Evolutionary conservation across 1,140 invertebrate species (phyloP), one percentile per base, ranked within the genome.

Genomic region (Leptoteleia sp.): DNA sequence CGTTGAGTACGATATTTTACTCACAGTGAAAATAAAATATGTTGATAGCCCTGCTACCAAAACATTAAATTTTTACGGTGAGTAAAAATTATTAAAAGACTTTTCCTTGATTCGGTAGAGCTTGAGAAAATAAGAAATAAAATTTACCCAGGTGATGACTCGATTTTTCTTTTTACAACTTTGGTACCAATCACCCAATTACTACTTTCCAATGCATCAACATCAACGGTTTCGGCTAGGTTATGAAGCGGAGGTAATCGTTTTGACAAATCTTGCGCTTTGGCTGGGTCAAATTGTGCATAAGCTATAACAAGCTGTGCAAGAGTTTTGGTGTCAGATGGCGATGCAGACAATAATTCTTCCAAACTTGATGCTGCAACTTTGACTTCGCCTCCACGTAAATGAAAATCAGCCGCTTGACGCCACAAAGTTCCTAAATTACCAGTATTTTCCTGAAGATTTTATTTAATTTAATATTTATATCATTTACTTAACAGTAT

Each of bases 231-330:
- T 35, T 91, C 90, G n/a, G 92, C 91, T 2, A 95, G 86, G 52
- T 95, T 92, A 35, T 92, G 90, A n/a, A 94, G 77, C 0, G 94
- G 92, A 0, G 96, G 95, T 31, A 98, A 88, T 31, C 92, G 87
- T 64, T 92, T 92, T 7, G 93, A 94, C 1, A 95, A 88, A 76
- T 90, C 88, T 77, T 94, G 90, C 11, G 96, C 96, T 83, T 94
- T 94, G 3, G 89, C 87, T 0, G 94, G 92, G 87, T 96, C 93
- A 76, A 90, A 91, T 81, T 95, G 92, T 1, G 95, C 94, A 89
- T 97, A 97, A 3, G 96, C 96, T 19, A 96, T 93, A 8, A 98
- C 95, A 5, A 99, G 90, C 59, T 97, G 94, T 2, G 97, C 96
- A 13, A 97, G 85, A 3, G 94, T 94, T 81, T 94, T 93, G 40